Evolutionary conservation across 2,797 vertebrate genomes (phyloP), one percentile per base, ranked within the genome.

Genomic region (Leptodactylus fallax): DNA sequence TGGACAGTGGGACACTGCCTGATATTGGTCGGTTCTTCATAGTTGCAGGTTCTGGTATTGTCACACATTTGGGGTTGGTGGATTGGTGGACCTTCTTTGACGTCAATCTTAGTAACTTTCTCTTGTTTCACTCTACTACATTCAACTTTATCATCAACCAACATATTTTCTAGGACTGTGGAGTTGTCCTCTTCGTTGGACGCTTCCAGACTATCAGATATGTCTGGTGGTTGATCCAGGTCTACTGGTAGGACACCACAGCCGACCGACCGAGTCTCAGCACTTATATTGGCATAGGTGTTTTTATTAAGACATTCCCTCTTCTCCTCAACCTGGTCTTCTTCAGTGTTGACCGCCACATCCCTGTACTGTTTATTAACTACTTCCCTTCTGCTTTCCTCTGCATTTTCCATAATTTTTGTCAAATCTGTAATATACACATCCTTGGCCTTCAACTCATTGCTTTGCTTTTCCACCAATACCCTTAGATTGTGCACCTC

Each of bases 381-480:
- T 11, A 77, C 90, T 16, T 80, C 80, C 81, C 89, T 89, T 61
- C 90, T 47, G 0, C 92, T 91, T 58, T 94, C 94, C 36, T 87
- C 85, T 51, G 85, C 83, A 85, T 90, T 8, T 95, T 67, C 23
- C 8, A 91, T 93, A 77, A 92, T 95, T 93, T n/a, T 95, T 90
- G 94, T 95, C 61, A 99, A 90, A 87, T 97, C 94, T 79, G 94
- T 90, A 91, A 98, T 97, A 90, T 84, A 96, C 72, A 94, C 94
- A 81, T 97, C 96, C 85, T 97, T 98, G 85, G 93, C 90, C 90
- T 95, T 95, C 90, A 97, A 96, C 80, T 97, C 96, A 1, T 95
- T 93, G 56, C 96, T 93, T 92, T 97, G 97, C 85, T 94, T 94
- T 89, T 93, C 94, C 85, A 99, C 92, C 90, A 95, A 91, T 7